Evolutionary conservation across 2,888 invertebrate genomes (phyloP).

Genomic region (Onthophagus sagittarius): DNA sequence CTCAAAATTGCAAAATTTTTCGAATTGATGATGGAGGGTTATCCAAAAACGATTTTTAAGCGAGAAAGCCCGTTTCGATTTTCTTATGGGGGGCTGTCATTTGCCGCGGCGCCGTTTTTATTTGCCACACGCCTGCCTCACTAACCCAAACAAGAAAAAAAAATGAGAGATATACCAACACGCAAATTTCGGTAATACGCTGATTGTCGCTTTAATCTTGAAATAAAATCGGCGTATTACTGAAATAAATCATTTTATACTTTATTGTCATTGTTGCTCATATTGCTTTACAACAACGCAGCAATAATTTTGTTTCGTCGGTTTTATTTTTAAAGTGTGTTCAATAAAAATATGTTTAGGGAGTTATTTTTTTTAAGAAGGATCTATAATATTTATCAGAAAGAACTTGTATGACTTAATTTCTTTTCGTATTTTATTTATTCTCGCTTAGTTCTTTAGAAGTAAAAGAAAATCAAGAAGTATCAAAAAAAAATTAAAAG

Average conservation of each 20-base stretch:
- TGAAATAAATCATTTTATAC: neutral
- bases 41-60: constrained; percentile 43
- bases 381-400: no score
- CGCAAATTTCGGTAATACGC: neutral
- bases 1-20: constrained; percentile 48
- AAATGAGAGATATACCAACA: neutral
- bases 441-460: no score
- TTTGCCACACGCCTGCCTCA: neutral
- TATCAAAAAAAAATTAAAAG: no score
- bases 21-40: constrained; percentile 43
- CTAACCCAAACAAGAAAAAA: neutral
- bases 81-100: neutral
- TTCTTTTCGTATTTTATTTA: no score
- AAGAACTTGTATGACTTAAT: no score
- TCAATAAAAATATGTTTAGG: no score
- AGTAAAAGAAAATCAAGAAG: no score
- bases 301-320: neutral
- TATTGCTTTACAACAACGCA: neutral
- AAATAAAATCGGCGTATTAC: no score
- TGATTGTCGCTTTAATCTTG: no score
- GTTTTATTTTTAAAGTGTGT: no score
- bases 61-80: constrained; percentile 26
- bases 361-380: no score
- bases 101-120: neutral
- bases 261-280: neutral